Evolutionary conservation across 2,113 vertebrate genomes (phyloP).

Genomic region (Progne subis): DNA sequence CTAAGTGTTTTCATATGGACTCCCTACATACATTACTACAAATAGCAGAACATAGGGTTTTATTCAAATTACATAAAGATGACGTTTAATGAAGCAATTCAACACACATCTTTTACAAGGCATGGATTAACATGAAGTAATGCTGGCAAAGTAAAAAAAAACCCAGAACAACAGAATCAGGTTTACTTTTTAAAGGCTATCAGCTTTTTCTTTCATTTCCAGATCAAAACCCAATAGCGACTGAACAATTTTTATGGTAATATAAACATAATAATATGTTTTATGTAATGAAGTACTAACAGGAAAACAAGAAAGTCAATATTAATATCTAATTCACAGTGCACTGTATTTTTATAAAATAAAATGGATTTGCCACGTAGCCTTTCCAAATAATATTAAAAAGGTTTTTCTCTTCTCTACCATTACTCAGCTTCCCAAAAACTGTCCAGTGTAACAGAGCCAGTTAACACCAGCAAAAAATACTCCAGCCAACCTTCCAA

Average conservation of each 20-base stretch:
- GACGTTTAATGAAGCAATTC: neutral
- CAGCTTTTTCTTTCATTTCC: neutral
- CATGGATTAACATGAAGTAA: neutral
- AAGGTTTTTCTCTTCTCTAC: neutral
- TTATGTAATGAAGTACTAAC: neutral
- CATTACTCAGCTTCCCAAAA: neutral
- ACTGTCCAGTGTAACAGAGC: neutral
- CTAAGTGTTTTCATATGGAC: neutral
- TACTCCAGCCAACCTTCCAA: neutral
- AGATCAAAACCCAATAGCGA: neutral
- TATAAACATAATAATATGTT: slow-evolving; percentile 25
- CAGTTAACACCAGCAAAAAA: slow-evolving; percentile 23
- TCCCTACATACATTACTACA: neutral
- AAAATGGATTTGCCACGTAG: neutral
- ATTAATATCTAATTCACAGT: neutral
- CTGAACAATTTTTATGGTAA: neutral
- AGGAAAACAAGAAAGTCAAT: slow-evolving; percentile 1
- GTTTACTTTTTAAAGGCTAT: neutral
- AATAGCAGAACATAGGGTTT: neutral
- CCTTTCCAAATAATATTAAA: neutral
- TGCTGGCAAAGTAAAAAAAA: neutral
- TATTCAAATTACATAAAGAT: neutral
- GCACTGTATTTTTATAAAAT: neutral
- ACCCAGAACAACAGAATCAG: neutral
- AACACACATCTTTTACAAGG: neutral